phyloP scores from a whole-genome alignment of 2,888 invertebrate species.

The Spisula subtruncata region DNA sequence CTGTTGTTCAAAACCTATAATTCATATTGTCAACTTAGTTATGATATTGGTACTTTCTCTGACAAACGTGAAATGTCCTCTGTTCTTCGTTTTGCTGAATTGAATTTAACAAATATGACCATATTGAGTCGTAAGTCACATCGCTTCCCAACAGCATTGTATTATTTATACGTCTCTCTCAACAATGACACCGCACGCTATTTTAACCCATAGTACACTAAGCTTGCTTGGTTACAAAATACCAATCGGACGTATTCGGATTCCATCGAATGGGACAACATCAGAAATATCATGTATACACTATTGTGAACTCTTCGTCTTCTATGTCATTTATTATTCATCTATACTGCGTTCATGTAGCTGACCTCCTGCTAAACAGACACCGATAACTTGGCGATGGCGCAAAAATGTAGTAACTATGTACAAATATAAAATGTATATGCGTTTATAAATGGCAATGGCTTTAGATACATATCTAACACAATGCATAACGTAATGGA shows the following conservation, averaged over 20 bases:
- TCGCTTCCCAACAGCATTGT: background rate
- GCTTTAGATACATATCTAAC: background rate
- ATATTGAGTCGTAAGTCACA: background rate
- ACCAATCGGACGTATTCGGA: background rate
- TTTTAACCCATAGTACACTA: background rate
- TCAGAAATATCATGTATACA: background rate
- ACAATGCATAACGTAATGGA: background rate
- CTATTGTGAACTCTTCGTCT: background rate
- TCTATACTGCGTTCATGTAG: background rate
- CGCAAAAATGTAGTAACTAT: background rate
- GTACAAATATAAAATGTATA: background rate
- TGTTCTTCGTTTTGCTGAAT: background rate
- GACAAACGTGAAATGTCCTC: background rate
- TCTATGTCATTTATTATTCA: background rate
- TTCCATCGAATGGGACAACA: background rate
- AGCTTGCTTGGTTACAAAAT: background rate
- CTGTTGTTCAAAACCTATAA: background rate
- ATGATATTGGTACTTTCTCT: background rate
- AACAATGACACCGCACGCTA: background rate
- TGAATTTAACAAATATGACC: conserved; percentile 5
- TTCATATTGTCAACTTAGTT: no score
- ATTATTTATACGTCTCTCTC: conserved; percentile 5
- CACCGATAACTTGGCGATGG: background rate
- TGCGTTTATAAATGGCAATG: background rate
- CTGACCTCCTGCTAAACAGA: background rate